Percentiles rank a stretch among this genome's conserved stretches.
Conservation (phyloP, 2,797 vertebrate species). For the Brachyrhaphis roseni region DNA sequence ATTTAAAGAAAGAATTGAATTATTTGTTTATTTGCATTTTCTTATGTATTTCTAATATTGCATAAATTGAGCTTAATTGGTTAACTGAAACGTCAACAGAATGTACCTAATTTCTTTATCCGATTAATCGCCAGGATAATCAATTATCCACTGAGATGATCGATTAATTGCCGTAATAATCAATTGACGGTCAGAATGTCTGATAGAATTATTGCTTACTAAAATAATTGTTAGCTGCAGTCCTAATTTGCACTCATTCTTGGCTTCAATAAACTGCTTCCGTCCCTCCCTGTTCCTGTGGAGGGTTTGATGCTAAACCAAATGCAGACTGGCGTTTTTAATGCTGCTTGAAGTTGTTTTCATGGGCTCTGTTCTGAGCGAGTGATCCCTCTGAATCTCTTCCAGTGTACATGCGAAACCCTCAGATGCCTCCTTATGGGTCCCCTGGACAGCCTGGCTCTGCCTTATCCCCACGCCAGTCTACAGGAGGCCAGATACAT, state of each 20-base stretch:
- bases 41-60: no score
- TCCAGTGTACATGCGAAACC: conserved; percentile 94
- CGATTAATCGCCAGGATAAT: no score
- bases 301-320: not conserved
- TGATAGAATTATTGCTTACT: no score
- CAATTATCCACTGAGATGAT: no score
- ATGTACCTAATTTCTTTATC: no score
- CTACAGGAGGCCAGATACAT: conserved; percentile 95
- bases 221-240: no score
- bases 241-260: not conserved
- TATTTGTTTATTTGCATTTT: no score
- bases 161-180: no score
- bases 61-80: no score
- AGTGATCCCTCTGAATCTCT: not conserved
- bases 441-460: conserved; percentile 95
- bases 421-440: conserved; percentile 95
- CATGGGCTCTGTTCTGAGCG: not conserved
- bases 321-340: not conserved
- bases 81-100: no score
- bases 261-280: not conserved
- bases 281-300: not conserved
- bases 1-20: no score
- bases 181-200: no score
- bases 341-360: not conserved
- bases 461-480: conserved; percentile 97